Evolutionary conservation across 2,888 invertebrate genomes (phyloP), one percentile per base, ranked within the genome.

Genomic region (Drosophila phalerata): DNA sequence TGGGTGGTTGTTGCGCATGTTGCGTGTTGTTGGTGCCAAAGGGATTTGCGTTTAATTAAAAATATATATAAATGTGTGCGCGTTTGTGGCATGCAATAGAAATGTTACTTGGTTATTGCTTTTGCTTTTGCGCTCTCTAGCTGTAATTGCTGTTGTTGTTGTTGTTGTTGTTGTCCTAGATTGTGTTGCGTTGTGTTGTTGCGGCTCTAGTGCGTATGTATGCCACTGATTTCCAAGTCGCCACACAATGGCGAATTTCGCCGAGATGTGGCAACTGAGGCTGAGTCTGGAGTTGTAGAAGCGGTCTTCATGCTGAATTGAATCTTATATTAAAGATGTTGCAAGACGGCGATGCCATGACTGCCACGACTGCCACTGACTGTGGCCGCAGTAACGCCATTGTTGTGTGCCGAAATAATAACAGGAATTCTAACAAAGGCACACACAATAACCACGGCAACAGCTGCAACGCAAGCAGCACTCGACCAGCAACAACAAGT

Each of bases 251-350:
- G 70, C 53, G 70, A 69, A 73, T 67, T 78, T 77, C 57, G 57
- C 63, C 58, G 43, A 69, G 78, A 64, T 37, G 40, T 45, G 43
- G 47, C 11, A 13, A 40, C 5, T 3, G 22, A 43, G 45, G 1
- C 22, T 4, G 48, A 15, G 34, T 52, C 28, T 57, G 45, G 40
- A 47, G 47, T 22, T 22, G 22, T 22, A 4, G 3, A 22, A 32
- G 55, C 45, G 37, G 64, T 69, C 70, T 81, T 86, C 73, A 76
- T 73, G 74, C 57, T 64, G 85, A 83, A 84, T 88, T 79, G 88
- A 85, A 83, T 85, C 84, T 85, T 88, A 83, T 85, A 85, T 88
- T 88, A 80, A 80, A 88, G 84, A 88, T 80, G 83, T 66, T 88
- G 85, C 80, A 87, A 77, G 87, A 68, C 80, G 60, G 22, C 67